These are phyloP conservation scores for Lontra canadensis DNA, from an alignment of 2,113 vertebrate genomes.

Conservation along the genomic window DNA sequence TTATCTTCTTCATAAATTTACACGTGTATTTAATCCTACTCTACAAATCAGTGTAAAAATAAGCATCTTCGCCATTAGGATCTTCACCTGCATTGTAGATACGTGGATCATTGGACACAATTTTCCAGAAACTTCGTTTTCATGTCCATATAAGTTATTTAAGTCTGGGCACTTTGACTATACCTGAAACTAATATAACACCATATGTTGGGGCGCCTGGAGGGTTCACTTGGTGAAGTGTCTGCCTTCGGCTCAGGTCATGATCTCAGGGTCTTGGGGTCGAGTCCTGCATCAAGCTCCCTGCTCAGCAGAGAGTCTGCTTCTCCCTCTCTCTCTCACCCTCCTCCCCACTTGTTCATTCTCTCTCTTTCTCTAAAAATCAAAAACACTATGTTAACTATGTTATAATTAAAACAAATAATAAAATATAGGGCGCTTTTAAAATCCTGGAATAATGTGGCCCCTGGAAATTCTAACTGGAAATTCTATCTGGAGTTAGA, in stretches of 20 bases:
- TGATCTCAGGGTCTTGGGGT: too few relatives aligned
- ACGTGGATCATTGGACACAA: background rate
- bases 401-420: background rate
- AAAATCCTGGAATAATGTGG: background rate
- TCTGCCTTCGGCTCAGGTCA: too few relatives aligned
- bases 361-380: too few relatives aligned
- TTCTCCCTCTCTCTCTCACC: too few relatives aligned
- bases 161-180: background rate
- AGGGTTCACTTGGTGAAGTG: too few relatives aligned
- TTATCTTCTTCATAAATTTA: background rate
- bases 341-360: too few relatives aligned
- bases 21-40: background rate
- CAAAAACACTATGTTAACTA: background rate
- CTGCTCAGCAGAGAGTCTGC: too few relatives aligned
- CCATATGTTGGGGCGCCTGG: background rate
- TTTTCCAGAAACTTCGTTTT: background rate
- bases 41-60: background rate
- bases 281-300: too few relatives aligned
- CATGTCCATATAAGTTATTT: background rate
- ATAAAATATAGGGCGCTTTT: background rate
- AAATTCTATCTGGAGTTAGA: background rate
- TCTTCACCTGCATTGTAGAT: background rate
- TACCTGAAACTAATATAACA: background rate
- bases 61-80: background rate
- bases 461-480: background rate